phyloP scores from a whole-genome alignment of 2,888 invertebrate species.

The Acronicta aceris region DNA sequence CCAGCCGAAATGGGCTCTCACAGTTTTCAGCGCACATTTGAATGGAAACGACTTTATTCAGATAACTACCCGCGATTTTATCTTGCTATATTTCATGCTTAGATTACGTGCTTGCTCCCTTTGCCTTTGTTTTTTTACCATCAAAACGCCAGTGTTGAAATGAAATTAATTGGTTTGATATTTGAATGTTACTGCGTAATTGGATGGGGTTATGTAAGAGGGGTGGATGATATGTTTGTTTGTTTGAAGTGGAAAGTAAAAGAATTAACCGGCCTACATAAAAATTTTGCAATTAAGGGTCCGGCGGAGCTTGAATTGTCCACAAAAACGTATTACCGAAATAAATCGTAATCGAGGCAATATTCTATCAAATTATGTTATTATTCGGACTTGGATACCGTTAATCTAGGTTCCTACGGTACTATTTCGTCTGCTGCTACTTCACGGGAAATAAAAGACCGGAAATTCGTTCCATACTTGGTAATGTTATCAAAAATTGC shows the following conservation, averaged over 20 bases:
- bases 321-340: too few species aligned
- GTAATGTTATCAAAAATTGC: too few species aligned
- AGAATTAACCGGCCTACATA: background rate
- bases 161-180: conserved; percentile 50
- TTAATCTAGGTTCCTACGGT: too few species aligned
- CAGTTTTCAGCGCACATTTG: conserved; percentile 82
- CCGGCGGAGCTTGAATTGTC: too few species aligned
- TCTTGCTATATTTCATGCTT: conserved; percentile 78
- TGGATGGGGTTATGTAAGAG: conserved; percentile 32
- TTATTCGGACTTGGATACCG: too few species aligned
- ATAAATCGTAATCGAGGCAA: too few species aligned
- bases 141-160: conserved; percentile 44
- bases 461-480: too few species aligned
- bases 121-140: conserved; percentile 48
- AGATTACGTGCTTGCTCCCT: conserved; percentile 64
- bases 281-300: too few species aligned
- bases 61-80: conserved; percentile 80
- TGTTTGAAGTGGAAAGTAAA: conserved; percentile 5
- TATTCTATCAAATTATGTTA: too few species aligned
- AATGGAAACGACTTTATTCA: conserved; percentile 84
- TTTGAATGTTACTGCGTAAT: conserved; percentile 47
- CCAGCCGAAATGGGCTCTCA: conserved; percentile 75
- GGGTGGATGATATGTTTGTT: conserved; percentile 8
- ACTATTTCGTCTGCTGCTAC: too few species aligned
- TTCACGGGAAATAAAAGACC: too few species aligned